Base-by-base conservation (phyloP, 1,140 invertebrate species). In the Heliconius nattereri region DNA sequence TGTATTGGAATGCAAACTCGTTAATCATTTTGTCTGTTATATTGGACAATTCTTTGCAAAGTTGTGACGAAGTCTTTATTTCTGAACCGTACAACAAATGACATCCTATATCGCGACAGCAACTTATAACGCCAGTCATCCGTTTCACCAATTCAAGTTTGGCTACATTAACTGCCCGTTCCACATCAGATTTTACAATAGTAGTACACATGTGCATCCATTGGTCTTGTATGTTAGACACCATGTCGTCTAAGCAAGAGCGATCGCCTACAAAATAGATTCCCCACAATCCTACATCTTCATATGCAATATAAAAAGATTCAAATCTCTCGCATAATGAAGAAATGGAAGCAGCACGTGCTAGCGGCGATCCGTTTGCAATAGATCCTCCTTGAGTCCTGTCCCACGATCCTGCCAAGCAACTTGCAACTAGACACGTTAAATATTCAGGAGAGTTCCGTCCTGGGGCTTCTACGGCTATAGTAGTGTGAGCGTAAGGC, bases 41-140 rank as follows among this genome's bases (percentile, higher is more conserved):
- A 77, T 93, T 90, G 78, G 96, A 94, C 81, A 98, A 96, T 84
- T 96, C 93, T 19, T 95, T 94, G 87, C 96, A 96, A 74, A 97
- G 86, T 86, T 97, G 96, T 75, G 95, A 91, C 16, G 97, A 81
- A 40, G 96, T 96, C 79, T 97, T 95, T 82, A 97, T 92, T 60
- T 96, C 91, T 26, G 96, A 95, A 85, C 96, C 97, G 86, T 96
- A 97, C 66, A 98, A 91, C 90, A 98, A 96, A 93, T 98, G 97
- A 81, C 96, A 94, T 9, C 97, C 98, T 87, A 98, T 97, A 88
- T 98, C 97, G 89, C 97, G 96, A 94, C 97, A 98, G 74, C 97
- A 96, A 16, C 97, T 96, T 2, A 97, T 97, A 5, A 97, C 96
- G 2, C 97, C 97, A 88, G 97, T 96, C 60, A 97, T 88, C 82